Base-by-base conservation (phyloP, 2,888 invertebrate species). In the Frankliniella intonsa region DNA sequence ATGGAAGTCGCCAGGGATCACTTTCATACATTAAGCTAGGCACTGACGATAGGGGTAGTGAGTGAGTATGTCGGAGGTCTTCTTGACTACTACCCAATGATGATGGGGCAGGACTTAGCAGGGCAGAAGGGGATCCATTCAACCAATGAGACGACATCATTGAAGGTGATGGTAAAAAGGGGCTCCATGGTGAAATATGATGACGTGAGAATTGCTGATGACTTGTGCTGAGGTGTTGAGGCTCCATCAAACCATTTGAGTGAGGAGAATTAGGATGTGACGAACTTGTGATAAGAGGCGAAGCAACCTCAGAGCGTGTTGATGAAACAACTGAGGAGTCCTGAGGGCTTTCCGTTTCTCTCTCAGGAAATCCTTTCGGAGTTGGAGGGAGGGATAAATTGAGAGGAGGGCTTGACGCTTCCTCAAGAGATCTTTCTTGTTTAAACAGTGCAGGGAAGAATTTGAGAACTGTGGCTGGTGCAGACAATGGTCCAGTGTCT, bases 41-140 rank as follows among this genome's bases (percentile, higher is more conserved):
- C 12, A 76, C 69, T 10, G 80, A 81, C 12, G 49, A 81, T 14
- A 50, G 49, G n/a, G 80, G 51, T 19, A 50, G 84, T 83, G 80
- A 84, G 83, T 81, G 84, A 83, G 83, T 84, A 22, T 50, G 80
- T 55, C 82, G 82, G 14, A 86, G 84, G 81, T 86, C 87, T 83
- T 86, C 87, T 81, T 85, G 85, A 81, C 86, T 86, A 81, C 86
- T 84, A 65, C 86, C 86, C 27, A 86, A 85, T 12, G 86, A 85
- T 38, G 85, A 86, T 82, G 85, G 86, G 83, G 85, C 86, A 82
- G 86, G 86, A 84, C 86, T 87, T 12, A 86, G 85, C 82, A 86
- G 85, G 81, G 85, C 87, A 69, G 85, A 86, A 62, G 84, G 25
- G 1, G 69, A n/a, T 12, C 69, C 69, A 76, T 76, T 76, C 12